Evolutionary conservation across 1,140 invertebrate genomes (phyloP).

Genomic region (Choristoneura fumiferana): DNA sequence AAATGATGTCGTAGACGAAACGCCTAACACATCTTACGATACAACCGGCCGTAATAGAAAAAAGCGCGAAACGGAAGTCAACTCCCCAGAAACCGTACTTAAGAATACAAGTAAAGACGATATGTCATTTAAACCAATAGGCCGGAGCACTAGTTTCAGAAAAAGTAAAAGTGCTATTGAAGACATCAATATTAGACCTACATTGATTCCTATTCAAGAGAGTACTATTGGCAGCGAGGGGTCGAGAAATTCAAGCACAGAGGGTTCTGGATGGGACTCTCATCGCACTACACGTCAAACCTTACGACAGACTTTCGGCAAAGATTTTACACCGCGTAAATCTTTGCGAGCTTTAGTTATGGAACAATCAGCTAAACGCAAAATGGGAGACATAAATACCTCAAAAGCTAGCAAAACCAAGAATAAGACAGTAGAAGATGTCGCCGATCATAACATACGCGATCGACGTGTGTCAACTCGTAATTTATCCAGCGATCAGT

Average conservation of each 20-base stretch:
- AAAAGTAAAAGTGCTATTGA: constrained; percentile 50
- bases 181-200: constrained; percentile 39
- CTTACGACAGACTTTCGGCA: constrained; percentile 59
- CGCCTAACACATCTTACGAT: constrained; percentile 31
- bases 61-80: constrained; percentile 23
- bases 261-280: constrained; percentile 63
- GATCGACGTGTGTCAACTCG: not conserved
- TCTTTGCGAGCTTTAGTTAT: constrained; percentile 61
- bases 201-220: constrained; percentile 41
- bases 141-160: constrained; percentile 43
- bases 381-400: constrained; percentile 23
- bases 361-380: constrained; percentile 61
- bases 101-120: constrained; percentile 37
- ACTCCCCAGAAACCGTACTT: constrained; percentile 52
- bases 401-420: constrained; percentile 7
- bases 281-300: constrained; percentile 66
- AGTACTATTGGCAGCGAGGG: constrained; percentile 45
- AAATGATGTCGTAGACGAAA: constrained; percentile 21
- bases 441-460: not conserved
- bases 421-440: not conserved
- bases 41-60: constrained; percentile 36
- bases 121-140: constrained; percentile 36
- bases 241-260: constrained; percentile 49
- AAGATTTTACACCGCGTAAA: constrained; percentile 61
- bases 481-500: constrained; percentile 4